phyloP scores from a whole-genome alignment of 2,888 invertebrate genomes.

The Epirrhoe alternata region DNA sequence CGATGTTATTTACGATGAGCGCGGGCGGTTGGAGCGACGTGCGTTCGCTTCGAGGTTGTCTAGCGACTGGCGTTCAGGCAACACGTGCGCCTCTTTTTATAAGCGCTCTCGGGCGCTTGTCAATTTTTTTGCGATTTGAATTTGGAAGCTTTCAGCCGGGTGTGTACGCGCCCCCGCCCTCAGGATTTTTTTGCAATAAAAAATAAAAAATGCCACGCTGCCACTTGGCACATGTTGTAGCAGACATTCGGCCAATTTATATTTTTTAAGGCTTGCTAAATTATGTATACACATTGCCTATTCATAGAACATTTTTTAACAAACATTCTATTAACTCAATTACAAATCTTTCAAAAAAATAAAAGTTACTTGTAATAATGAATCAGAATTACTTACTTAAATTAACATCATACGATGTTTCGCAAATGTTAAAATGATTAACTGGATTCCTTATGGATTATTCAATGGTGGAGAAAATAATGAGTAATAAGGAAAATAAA shows the following conservation, averaged over 20 bases:
- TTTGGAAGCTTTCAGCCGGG: conserved; percentile 84
- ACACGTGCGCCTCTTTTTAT: conserved; percentile 79
- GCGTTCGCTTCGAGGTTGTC: conserved; percentile 62
- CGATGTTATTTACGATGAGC: conserved; percentile 81
- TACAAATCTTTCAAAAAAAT: background rate
- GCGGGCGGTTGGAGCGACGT: conserved; percentile 63
- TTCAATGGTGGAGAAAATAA: background rate
- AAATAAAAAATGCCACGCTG: conserved; percentile 65
- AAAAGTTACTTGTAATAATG: no score
- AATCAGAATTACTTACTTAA: background rate
- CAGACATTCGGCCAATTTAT: conserved; percentile 44
- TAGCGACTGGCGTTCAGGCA: conserved; percentile 66
- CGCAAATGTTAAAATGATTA: background rate
- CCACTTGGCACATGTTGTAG: conserved; percentile 56
- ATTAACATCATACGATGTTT: background rate
- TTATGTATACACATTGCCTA: conserved; percentile 25
- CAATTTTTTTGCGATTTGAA: conserved; percentile 82
- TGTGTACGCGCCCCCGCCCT: conserved; percentile 79
- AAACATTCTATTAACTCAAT: background rate
- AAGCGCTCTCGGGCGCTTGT: conserved; percentile 73
- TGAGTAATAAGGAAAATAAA: background rate
- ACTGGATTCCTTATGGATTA: background rate
- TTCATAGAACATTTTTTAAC: background rate
- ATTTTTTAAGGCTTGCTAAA: conserved; percentile 31
- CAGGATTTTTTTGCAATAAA: conserved; percentile 55